phyloP scores from a whole-genome alignment of 64 coral and sea anemone genomes.

The Dendronephthya gigantea region DNA sequence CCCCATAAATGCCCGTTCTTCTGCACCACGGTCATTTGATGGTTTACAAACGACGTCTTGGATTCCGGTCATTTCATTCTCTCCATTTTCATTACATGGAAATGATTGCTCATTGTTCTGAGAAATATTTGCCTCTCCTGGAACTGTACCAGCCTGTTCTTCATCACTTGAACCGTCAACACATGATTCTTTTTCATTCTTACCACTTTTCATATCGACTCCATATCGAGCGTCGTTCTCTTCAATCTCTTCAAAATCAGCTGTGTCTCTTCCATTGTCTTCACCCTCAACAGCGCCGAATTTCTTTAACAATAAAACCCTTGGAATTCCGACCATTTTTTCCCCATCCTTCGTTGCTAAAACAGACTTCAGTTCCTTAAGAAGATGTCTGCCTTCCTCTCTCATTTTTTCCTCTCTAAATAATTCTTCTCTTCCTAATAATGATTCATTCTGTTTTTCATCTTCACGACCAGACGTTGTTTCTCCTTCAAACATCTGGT shows the following conservation, averaged over 20 bases:
- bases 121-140: not conserved
- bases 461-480: constrained; percentile 40
- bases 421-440: constrained; percentile 31
- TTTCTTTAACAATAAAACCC: not conserved
- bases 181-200: not conserved
- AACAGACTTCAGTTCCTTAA: constrained; percentile 73
- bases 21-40: not conserved
- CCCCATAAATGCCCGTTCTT: not conserved
- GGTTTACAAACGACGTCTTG: not conserved
- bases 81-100: not conserved
- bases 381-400: constrained; percentile 63
- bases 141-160: not conserved
- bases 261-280: not conserved
- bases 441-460: not conserved
- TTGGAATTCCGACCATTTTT: constrained; percentile 13
- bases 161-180: not conserved
- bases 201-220: not conserved
- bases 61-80: not conserved
- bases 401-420: constrained; percentile 43
- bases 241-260: not conserved
- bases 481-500: constrained; percentile 77
- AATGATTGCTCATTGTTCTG: not conserved
- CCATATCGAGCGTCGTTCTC: not conserved
- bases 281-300: not conserved
- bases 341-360: constrained; percentile 63